Base-by-base conservation (phyloP, 2,797 vertebrate genomes). In the Schizopygopsis pylzovi region DNA sequence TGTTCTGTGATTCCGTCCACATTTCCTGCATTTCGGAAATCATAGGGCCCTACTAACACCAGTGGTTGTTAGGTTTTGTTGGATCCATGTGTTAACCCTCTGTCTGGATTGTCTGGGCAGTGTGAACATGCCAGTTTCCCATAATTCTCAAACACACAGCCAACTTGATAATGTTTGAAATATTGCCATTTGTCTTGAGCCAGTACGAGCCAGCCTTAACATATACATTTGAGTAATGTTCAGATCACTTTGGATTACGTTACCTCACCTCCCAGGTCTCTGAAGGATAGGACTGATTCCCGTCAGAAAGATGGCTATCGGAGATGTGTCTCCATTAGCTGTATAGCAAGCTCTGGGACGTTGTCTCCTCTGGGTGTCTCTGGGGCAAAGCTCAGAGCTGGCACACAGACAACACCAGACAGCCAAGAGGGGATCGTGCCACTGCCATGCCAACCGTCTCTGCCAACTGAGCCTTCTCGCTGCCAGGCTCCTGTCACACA, bases 401-500 rank as follows among this genome's bases (percentile, higher is more conserved):
- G 90, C 90, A 87, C 65, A 20, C 33, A 80, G 41, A 87, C 78
- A 71, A 41, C 13, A 39, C 72, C 75, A 88, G 79, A 86, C 84
- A 70, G 87, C 89, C 65, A 80, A 84, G 72, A 83, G 78, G 45
- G 82, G 61, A 87, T 65, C 67, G 59, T 90, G 89, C 88, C 90
- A 87, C 49, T 33, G 54, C 83, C 78, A 52, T n/a, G 84, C 76
- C 80, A 77, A 85, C 77, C 71, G 47, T 49, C 65, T 67, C 28
- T 89, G 90, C 90, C 90, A 90, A 83, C 77, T 70, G 68, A 81
- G 77, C 54, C 67, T 28, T 43, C 68, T 87, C 70, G 15, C n/a
- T 87, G 89, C 88, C 91, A 91, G 89, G 88, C 85, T 90, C 81
- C 88, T 92, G 91, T 90, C 91, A 89, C 72, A 87, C 87, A 81